Evolutionary conservation across 2,888 invertebrate species (phyloP).

Genomic region (Agrotis ipsilon): DNA sequence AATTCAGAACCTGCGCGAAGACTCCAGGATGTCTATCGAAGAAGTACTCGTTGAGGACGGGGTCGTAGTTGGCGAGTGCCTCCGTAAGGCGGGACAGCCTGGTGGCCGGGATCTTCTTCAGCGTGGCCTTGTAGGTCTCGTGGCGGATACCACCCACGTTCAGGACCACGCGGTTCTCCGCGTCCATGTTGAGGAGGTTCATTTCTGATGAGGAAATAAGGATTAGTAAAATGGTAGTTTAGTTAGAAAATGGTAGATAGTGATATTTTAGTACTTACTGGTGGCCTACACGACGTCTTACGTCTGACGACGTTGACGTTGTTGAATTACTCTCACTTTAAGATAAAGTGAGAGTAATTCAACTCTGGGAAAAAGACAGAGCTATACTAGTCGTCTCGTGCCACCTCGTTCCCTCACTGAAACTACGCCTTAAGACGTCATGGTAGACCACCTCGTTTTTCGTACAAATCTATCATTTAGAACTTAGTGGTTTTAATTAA

Average conservation of each 20-base stretch:
- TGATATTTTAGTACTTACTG: too few relatives aligned
- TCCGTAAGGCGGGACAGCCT: conserved; percentile 98
- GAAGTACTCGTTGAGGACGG: conserved; percentile 99
- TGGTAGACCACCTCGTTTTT: too few relatives aligned
- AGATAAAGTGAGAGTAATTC: too few relatives aligned
- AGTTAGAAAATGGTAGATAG: too few relatives aligned
- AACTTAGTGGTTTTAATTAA: not conserved
- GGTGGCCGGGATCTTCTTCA: conserved; percentile 99
- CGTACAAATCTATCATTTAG: too few relatives aligned
- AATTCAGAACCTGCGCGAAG: conserved; percentile 99
- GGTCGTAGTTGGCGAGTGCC: conserved; percentile 99
- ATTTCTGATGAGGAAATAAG: conserved; percentile 87
- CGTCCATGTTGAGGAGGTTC: conserved; percentile 98
- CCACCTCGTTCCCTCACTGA: too few relatives aligned
- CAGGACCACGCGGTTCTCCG: conserved; percentile 99
- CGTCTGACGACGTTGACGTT: too few relatives aligned
- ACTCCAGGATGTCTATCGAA: conserved; percentile 99
- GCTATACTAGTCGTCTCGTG: too few relatives aligned
- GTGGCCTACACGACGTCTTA: too few relatives aligned
- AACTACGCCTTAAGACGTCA: too few relatives aligned
- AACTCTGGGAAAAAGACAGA: too few relatives aligned
- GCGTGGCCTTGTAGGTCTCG: conserved; percentile 98
- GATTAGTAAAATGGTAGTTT: conserved; percentile 5
- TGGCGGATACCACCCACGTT: conserved; percentile 99
- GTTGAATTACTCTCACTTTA: too few relatives aligned